Percentiles rank a stretch among this genome's conserved stretches.
Conservation (phyloP, 2,113 vertebrate species). For the pig (Sus scrofa) region DNA sequence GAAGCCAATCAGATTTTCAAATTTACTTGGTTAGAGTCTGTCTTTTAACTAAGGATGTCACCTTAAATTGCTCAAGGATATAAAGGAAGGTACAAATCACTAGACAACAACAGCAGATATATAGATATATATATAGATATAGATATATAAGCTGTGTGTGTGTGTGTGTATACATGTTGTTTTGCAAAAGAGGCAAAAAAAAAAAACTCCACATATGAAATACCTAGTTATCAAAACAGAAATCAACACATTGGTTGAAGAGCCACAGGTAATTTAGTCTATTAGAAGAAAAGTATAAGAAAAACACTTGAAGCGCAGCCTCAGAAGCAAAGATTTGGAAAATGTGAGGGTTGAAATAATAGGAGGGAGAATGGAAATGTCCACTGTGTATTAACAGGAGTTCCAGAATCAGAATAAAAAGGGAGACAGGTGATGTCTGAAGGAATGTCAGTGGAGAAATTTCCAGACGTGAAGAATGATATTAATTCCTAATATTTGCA, state of each 20-base stretch:
- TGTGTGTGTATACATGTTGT: background rate
- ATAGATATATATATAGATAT: no score
- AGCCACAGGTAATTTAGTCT: background rate
- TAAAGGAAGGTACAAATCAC: background rate
- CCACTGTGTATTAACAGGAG: background rate
- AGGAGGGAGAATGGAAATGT: background rate
- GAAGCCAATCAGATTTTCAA: background rate
- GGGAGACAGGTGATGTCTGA: background rate
- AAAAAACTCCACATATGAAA: background rate
- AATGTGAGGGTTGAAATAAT: background rate
- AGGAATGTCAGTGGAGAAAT: background rate
- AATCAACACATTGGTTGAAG: background rate
- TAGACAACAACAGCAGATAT: background rate
- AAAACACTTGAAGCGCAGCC: background rate
- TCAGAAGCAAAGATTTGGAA: background rate
- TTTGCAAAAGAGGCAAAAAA: slow-evolving; percentile 11
- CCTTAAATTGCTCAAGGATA: background rate
- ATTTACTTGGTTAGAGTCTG: background rate
- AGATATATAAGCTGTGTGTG: no score
- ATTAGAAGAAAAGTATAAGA: background rate
- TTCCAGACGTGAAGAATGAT: background rate
- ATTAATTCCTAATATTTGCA: background rate
- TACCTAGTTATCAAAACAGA: background rate
- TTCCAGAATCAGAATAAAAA: background rate
- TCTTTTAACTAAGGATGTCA: background rate